phyloP scores from a whole-genome alignment of 1,140 invertebrate genomes.

The Drosophila ficusphila region DNA sequence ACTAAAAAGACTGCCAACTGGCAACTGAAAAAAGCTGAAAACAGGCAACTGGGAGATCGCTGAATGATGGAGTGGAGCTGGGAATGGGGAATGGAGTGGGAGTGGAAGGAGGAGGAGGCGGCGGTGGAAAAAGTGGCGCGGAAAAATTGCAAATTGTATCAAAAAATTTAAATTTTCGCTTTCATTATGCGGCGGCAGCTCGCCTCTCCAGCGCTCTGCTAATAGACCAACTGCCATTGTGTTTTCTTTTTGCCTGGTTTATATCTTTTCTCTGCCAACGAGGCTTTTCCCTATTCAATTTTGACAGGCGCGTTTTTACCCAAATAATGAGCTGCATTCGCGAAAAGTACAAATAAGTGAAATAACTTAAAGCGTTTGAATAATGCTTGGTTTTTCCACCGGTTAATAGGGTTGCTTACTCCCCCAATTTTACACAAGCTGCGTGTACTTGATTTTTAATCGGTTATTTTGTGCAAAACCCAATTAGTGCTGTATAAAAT shows the following conservation, averaged over 20 bases:
- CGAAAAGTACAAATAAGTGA: conserved; percentile 37
- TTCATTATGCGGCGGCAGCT: conserved; percentile 70
- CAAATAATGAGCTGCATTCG: conserved; percentile 78
- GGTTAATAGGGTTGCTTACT: not conserved
- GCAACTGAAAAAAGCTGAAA: conserved; percentile 13
- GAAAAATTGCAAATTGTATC: conserved; percentile 80
- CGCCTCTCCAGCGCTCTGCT: conserved; percentile 48
- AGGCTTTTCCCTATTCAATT: conserved; percentile 78
- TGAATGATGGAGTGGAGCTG: conserved; percentile 61
- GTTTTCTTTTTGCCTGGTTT: conserved; percentile 33
- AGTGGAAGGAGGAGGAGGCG: conserved; percentile 5
- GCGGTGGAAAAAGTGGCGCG: conserved; percentile 14
- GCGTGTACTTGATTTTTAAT: too few relatives aligned
- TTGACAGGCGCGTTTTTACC: conserved; percentile 75
- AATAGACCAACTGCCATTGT: conserved; percentile 73
- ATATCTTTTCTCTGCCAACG: conserved; percentile 25
- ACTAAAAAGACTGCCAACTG: conserved; percentile 39
- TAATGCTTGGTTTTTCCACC: conserved; percentile 6
- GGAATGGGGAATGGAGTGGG: conserved; percentile 61
- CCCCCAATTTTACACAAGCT: too few relatives aligned
- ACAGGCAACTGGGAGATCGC: conserved; percentile 20
- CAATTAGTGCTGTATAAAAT: too few relatives aligned
- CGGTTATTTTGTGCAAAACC: too few relatives aligned
- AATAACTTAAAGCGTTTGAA: conserved; percentile 47
- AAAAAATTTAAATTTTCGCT: conserved; percentile 81